These are phyloP conservation scores for Zoanthus solanderi DNA, from an alignment of 92 coral and sea anemone genomes.

Conservation along the genomic window DNA sequence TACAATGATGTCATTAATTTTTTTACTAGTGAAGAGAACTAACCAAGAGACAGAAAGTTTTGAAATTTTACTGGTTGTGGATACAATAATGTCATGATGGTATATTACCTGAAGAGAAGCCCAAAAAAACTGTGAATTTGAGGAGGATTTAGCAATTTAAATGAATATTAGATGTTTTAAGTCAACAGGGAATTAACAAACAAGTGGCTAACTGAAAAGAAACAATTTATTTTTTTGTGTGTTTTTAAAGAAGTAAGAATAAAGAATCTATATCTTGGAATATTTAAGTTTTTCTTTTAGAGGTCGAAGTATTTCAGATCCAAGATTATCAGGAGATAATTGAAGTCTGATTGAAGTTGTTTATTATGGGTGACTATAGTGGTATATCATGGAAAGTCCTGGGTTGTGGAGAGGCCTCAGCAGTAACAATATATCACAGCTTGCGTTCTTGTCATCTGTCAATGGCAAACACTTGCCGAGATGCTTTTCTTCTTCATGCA, in stretches of 20 bases:
- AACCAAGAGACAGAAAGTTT: neutral
- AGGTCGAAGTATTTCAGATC: too few relatives aligned
- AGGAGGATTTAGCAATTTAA: too few relatives aligned
- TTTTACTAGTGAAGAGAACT: neutral
- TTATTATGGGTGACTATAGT: slow-evolving; percentile 63
- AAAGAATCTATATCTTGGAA: neutral
- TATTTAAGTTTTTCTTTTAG: too few relatives aligned
- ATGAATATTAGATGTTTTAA: too few relatives aligned
- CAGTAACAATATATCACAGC: slow-evolving; percentile 58
- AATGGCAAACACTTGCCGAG: slow-evolving; percentile 67
- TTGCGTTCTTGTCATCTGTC: slow-evolving; percentile 61
- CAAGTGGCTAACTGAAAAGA: neutral
- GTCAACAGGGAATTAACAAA: neutral
- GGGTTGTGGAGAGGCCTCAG: slow-evolving; percentile 36
- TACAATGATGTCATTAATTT: neutral
- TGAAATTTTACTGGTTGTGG: neutral
- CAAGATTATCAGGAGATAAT: neutral
- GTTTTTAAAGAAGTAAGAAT: neutral
- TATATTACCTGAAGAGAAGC: neutral
- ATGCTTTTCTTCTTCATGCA: slow-evolving; percentile 73
- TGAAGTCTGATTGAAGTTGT: neutral
- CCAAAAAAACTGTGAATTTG: too few relatives aligned
- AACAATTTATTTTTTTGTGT: neutral
- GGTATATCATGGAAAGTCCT: slow-evolving; percentile 63
- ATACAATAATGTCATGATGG: neutral